phyloP scores from a whole-genome alignment of 2,113 vertebrate genomes.

The Prionailurus viverrinus region DNA sequence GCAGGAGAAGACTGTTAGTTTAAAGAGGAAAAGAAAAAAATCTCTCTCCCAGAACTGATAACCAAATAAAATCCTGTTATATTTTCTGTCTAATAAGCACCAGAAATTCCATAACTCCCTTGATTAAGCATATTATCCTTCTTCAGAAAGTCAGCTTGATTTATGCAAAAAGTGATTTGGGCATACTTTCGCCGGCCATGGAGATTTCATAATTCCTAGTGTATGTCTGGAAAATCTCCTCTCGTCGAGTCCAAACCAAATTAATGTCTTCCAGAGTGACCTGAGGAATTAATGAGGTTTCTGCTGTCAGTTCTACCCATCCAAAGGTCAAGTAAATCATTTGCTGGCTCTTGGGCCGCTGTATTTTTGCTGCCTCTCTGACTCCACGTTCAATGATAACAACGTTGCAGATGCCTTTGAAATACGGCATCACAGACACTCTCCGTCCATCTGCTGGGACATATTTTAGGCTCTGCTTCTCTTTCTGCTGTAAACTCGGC shows the following conservation, averaged over 20 bases:
- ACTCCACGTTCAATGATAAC: conserved; percentile 94
- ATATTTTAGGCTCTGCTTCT: conserved; percentile 93
- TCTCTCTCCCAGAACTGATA: conserved; percentile 90
- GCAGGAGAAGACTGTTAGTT: conserved; percentile 85
- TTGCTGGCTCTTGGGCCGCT: conserved; percentile 91
- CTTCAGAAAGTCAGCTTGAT: conserved; percentile 93
- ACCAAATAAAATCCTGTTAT: conserved; percentile 95
- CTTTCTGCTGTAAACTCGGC: conserved; percentile 91
- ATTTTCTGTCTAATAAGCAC: conserved; percentile 98
- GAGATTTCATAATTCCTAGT: conserved; percentile 98
- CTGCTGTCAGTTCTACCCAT: conserved; percentile 92
- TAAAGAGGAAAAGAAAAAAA: not conserved
- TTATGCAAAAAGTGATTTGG: conserved; percentile 94
- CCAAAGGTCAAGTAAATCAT: conserved; percentile 98
- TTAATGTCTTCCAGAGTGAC: conserved; percentile 98
- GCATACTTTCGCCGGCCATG: conserved; percentile 93
- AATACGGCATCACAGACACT: conserved; percentile 95
- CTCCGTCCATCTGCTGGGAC: conserved; percentile 92
- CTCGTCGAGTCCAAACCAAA: conserved; percentile 96
- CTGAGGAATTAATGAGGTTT: conserved; percentile 99
- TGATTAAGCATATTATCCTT: conserved; percentile 94
- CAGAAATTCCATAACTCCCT: conserved; percentile 95
- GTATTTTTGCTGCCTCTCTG: conserved; percentile 88
- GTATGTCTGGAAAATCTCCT: conserved; percentile 97
- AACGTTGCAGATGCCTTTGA: conserved; percentile 93